Evolutionary conservation across 1,140 invertebrate genomes (phyloP), one percentile per base, ranked within the genome.

Genomic region (Helicoverpa armigera): DNA sequence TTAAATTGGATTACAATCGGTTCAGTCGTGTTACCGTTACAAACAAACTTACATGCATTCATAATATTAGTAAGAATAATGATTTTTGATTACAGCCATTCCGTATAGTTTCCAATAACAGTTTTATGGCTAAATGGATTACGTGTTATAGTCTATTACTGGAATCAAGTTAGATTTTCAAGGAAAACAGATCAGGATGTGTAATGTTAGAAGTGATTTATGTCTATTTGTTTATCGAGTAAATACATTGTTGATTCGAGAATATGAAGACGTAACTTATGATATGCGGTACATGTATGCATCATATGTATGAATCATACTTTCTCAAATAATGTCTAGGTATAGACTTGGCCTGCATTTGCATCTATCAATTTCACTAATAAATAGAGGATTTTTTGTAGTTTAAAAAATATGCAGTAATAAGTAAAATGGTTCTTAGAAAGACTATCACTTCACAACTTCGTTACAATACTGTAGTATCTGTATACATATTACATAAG

Each of bases 81-180:
- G 29, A 61, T 61, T 61, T 61, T 13, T 11, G 12, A 4, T 61
- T 60, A 13, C 5, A 13, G 58, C 58, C 13, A 14, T 61, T 61
- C 58, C 5, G 29, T 29, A 14, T 29, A 31, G 12, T 61, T 29
- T 61, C 29, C 13, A 23, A 61, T 61, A 43, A 12, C 23, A 31
- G 23, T 29, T 61, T 61, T 61, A 61, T 4, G 23, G 29, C 58
- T 61, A 58, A 23, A 23, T 58, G 56, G 18, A 58, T 16, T 23
- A 61, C 9, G 58, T 31, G 11, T 61, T 31, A 31, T 2, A 3
- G 58, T 12, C 13, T 60, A 60, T 60, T 60, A 2, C n/a, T 58
- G 54, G n/a, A 16, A 12, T 60, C 58, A 61, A 31, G 18, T 61
- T 29, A 7, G 23, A 61, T 29, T 61, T 61, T 61, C 58, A 61